Percentiles rank a stretch among this genome's conserved stretches.
Evolutionary conservation across 23 tunicate genomes (phyloP).

Genomic region (Ascidia mentula): DNA sequence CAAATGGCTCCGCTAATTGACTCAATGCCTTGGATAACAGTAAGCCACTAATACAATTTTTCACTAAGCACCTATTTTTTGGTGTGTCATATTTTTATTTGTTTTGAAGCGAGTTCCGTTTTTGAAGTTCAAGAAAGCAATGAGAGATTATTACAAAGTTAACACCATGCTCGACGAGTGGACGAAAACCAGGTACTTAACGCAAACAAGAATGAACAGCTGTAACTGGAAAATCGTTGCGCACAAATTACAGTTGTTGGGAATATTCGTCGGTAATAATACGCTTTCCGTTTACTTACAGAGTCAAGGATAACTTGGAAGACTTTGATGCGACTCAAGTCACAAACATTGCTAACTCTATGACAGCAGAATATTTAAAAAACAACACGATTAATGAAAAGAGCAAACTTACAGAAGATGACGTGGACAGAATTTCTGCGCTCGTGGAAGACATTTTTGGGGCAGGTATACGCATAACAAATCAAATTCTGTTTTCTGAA

Average conservation of each 20-base stretch:
- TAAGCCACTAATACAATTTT: too few species aligned
- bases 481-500: too few species aligned
- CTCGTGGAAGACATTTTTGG: slow-evolving; percentile 15
- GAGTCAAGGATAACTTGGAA: neutral
- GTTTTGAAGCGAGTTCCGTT: slow-evolving; percentile 33
- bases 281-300: too few species aligned
- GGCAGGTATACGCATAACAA: too few species aligned
- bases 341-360: neutral
- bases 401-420: neutral
- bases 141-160: slow-evolving; percentile 23
- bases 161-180: slow-evolving; percentile 35
- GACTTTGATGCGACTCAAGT: neutral
- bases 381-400: neutral
- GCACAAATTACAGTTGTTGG: too few species aligned
- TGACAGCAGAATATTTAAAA: slow-evolving; percentile 12
- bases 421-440: neutral
- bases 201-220: neutral
- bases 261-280: too few species aligned
- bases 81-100: neutral
- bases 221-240: too few species aligned
- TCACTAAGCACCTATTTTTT: neutral
- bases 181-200: slow-evolving; percentile 31
- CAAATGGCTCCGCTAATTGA: slow-evolving; percentile 27
- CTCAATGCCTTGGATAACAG: slow-evolving; percentile 60
- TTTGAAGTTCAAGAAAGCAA: slow-evolving; percentile 42